phyloP scores from a whole-genome alignment of 2,113 vertebrate species.

The Dromaius novaehollandiae region DNA sequence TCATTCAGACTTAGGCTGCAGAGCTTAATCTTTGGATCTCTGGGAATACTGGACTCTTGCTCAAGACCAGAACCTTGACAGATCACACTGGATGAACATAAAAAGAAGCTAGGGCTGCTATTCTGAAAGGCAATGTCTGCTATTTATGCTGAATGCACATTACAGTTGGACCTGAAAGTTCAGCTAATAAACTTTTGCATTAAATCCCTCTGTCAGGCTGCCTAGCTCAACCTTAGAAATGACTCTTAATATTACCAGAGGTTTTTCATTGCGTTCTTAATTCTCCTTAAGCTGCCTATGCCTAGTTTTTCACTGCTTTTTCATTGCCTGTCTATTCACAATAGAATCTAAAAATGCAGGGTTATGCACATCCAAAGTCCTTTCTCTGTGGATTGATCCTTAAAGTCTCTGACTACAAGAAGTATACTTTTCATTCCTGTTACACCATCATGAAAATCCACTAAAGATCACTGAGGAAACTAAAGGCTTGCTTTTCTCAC shows the following conservation, averaged over 20 bases:
- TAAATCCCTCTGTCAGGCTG: not conserved
- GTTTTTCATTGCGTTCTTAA: not conserved
- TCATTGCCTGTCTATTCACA: not conserved
- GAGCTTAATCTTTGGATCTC: not conserved
- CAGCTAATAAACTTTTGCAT: not conserved
- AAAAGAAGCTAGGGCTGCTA: not conserved
- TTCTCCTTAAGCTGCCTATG: not conserved
- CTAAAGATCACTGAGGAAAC: not conserved
- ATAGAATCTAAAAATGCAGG: not conserved
- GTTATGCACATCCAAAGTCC: not conserved
- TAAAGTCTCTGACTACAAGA: not conserved
- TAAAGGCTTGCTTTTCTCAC: not conserved
- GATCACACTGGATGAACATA: not conserved
- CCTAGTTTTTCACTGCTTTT: not conserved
- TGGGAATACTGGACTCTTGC: not conserved
- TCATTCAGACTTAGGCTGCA: not conserved
- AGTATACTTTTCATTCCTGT: not conserved
- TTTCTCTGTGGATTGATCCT: not conserved
- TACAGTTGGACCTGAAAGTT: not conserved
- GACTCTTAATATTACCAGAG: not conserved
- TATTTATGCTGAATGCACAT: not conserved
- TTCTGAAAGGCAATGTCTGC: not conserved
- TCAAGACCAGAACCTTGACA: not conserved
- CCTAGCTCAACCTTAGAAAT: not conserved
- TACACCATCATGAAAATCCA: not conserved